phyloP scores from a whole-genome alignment of 2,113 vertebrate genomes.

The Pomatostomus ruficeps region DNA sequence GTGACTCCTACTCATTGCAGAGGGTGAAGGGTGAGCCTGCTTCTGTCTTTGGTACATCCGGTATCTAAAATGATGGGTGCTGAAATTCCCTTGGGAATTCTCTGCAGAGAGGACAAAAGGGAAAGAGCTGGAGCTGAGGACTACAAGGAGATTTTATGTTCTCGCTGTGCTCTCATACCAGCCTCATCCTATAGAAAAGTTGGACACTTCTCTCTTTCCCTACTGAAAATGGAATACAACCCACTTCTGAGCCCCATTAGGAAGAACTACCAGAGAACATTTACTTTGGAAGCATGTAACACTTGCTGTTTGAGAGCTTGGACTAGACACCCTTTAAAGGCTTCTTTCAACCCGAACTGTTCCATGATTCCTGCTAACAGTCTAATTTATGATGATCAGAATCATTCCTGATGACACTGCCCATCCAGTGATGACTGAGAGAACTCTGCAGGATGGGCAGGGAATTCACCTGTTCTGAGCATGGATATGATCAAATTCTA shows the following conservation, averaged over 20 bases:
- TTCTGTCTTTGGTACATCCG: background rate
- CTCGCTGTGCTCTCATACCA: background rate
- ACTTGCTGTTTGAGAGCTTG: background rate
- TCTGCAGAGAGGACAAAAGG: background rate
- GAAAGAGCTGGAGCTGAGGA: background rate
- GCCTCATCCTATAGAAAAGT: background rate
- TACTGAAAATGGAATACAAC: background rate
- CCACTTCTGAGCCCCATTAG: background rate
- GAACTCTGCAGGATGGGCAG: background rate
- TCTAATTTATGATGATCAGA: background rate
- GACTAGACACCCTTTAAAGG: background rate
- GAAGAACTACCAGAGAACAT: background rate
- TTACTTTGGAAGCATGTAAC: background rate
- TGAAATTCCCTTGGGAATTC: background rate
- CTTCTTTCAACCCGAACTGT: background rate
- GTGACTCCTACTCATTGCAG: background rate
- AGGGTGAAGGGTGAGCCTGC: background rate
- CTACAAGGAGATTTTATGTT: background rate
- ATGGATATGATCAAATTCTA: accelerated
- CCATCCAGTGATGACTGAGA: background rate
- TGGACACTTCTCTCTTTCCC: background rate
- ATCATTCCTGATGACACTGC: background rate
- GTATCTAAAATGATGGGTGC: background rate
- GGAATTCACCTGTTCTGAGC: background rate
- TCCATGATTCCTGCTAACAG: background rate